A percentile compares a stretch with the other conserved stretches of the same genome.
These are phyloP conservation scores for Ooceraea biroi DNA, from an alignment of 1,140 invertebrate genomes.

Conservation along the genomic window DNA sequence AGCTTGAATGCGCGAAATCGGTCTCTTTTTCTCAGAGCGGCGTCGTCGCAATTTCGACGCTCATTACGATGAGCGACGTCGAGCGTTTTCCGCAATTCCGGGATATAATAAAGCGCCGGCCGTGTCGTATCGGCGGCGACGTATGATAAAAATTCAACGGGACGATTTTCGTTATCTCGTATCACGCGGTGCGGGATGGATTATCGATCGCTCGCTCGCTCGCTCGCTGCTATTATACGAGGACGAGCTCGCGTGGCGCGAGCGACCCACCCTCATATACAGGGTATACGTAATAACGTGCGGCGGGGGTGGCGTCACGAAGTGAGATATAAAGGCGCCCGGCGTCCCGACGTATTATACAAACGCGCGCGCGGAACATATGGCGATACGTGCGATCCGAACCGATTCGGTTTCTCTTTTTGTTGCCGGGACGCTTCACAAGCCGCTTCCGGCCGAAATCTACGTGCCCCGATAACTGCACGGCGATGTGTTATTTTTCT, in stretches of 20 bases:
- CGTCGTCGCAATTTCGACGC: constrained; percentile 30
- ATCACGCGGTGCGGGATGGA: constrained; percentile 64
- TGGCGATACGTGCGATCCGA: constrained; percentile 17
- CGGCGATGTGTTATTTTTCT: constrained; percentile 19
- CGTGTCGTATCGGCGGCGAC: constrained; percentile 23
- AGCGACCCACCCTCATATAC: constrained; percentile 25
- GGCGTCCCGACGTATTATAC: constrained; percentile 23
- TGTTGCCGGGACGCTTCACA: no score
- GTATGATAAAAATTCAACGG: constrained; percentile 72
- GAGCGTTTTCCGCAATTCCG: constrained; percentile 27
- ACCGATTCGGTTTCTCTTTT: constrained; percentile 28
- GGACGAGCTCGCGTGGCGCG: constrained; percentile 16
- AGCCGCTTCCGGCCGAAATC: no score
- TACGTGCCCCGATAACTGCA: constrained; percentile 1
- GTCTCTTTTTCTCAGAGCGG: no score
- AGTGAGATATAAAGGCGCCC: constrained; percentile 58
- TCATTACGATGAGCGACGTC: constrained; percentile 28
- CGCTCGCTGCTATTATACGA: constrained; percentile 60
- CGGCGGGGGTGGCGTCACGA: background rate
- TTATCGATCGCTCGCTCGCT: constrained; percentile 72
- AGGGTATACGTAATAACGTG: constrained; percentile 51
- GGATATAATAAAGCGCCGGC: background rate
- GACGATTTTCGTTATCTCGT: constrained; percentile 71
- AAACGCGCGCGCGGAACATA: background rate
- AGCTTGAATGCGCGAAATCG: no score